These are phyloP conservation scores for Alviniconcha strummeri DNA, from an alignment of 2,888 invertebrate species.

Conservation along the genomic window DNA sequence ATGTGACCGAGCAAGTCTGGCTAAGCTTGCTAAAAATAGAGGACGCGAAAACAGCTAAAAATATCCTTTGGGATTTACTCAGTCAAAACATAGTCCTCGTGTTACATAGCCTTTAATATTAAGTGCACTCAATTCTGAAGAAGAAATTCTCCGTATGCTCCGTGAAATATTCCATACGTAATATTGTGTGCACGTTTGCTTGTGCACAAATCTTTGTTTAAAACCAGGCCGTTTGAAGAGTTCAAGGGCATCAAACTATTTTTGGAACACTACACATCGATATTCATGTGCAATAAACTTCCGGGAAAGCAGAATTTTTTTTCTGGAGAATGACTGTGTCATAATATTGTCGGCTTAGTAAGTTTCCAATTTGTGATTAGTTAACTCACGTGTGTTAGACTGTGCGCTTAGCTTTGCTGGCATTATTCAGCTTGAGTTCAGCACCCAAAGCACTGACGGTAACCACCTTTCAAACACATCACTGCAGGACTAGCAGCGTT, in stretches of 20 bases:
- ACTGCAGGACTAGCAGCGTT: neutral
- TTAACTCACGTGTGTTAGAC: no score
- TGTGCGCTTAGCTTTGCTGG: neutral
- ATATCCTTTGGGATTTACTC: no score
- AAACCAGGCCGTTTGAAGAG: neutral
- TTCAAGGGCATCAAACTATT: neutral
- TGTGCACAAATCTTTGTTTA: no score
- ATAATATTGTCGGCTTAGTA: neutral
- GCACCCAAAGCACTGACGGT: neutral
- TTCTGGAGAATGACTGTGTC: neutral
- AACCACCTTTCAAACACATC: neutral
- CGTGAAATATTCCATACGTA: neutral
- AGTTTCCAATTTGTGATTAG: neutral
- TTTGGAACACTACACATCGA: neutral
- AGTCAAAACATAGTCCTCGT: neutral
- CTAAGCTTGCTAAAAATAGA: no score
- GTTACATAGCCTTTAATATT: neutral
- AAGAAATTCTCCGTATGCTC: neutral
- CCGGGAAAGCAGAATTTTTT: neutral
- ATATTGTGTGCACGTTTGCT: no score
- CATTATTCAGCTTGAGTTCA: neutral
- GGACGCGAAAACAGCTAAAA: no score
- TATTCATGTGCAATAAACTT: neutral
- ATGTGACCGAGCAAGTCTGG: no score
- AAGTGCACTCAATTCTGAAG: no score